Percentiles rank a stretch among this genome's conserved stretches.
Conservation (phyloP, 2,113 vertebrate species). For the Lophochroa leadbeateri region DNA sequence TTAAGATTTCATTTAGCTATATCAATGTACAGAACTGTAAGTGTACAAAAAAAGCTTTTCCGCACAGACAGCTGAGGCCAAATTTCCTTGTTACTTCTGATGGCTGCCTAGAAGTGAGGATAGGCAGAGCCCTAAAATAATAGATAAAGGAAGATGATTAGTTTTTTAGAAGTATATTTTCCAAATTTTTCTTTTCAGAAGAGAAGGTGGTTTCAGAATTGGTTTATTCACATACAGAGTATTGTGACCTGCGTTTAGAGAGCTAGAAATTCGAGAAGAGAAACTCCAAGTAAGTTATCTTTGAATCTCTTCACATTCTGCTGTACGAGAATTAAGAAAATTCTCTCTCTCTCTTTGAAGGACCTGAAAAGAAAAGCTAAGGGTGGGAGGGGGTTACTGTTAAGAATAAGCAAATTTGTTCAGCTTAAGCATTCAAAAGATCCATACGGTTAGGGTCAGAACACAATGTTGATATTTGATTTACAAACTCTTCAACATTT, state of each 20-base stretch:
- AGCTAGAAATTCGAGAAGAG: not conserved
- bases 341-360: not conserved
- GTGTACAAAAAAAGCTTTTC: not conserved
- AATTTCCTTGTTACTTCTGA: not conserved
- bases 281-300: not conserved
- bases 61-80: not conserved
- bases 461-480: not conserved
- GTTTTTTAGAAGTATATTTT: not conserved
- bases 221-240: not conserved
- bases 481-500: not conserved
- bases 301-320: not conserved
- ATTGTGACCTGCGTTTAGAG: not conserved
- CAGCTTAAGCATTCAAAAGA: not conserved
- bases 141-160: fast-evolving
- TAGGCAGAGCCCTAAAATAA: not conserved
- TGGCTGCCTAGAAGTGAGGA: not conserved
- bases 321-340: not conserved
- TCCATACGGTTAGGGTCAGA: not conserved
- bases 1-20: not conserved
- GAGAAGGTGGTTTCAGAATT: not conserved
- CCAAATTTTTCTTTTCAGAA: not conserved
- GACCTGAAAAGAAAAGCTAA: not conserved
- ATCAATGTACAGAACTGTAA: not conserved
- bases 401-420: not conserved
- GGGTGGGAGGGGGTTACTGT: not conserved